phyloP scores from a whole-genome alignment of 2,113 vertebrate species.

The Clarias batrachus region DNA sequence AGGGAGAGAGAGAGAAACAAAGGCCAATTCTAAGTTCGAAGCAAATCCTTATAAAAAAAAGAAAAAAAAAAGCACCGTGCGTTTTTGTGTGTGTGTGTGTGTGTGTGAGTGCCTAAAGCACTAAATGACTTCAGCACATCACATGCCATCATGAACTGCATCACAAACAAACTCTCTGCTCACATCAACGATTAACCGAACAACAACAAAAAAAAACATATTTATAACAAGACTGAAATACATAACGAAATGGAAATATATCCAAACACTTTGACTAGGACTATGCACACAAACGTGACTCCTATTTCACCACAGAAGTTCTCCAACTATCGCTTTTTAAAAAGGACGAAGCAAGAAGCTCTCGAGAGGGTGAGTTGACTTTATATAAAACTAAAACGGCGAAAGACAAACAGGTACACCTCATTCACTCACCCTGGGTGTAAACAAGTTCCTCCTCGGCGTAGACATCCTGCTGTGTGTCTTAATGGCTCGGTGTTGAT shows the following conservation, averaged over 20 bases:
- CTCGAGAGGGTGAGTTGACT: not conserved
- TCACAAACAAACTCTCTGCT: not conserved
- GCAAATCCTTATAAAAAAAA: not conserved
- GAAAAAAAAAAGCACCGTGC: not conserved
- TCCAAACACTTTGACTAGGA: not conserved
- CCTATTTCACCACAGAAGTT: not conserved
- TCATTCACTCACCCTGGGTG: constrained; percentile 41
- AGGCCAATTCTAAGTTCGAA: not conserved
- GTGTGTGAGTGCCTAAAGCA: not conserved
- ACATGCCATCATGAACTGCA: constrained; percentile 21
- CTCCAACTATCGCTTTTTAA: not conserved
- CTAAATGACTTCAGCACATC: constrained; percentile 16
- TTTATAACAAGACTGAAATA: not conserved
- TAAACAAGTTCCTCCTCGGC: constrained; percentile 36
- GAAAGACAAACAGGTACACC: not conserved
- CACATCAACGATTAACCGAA: not conserved
- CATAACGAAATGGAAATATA: not conserved
- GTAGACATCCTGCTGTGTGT: constrained; percentile 20
- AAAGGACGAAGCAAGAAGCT: not conserved
- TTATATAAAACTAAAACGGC: not conserved
- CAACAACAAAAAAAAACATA: not conserved
- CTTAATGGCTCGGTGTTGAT: not conserved
- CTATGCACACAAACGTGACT: not conserved
- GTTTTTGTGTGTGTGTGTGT: not conserved
- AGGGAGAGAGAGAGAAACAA: not conserved